phyloP scores from a whole-genome alignment of 2,888 invertebrate species.

The Tenthredo livida region DNA sequence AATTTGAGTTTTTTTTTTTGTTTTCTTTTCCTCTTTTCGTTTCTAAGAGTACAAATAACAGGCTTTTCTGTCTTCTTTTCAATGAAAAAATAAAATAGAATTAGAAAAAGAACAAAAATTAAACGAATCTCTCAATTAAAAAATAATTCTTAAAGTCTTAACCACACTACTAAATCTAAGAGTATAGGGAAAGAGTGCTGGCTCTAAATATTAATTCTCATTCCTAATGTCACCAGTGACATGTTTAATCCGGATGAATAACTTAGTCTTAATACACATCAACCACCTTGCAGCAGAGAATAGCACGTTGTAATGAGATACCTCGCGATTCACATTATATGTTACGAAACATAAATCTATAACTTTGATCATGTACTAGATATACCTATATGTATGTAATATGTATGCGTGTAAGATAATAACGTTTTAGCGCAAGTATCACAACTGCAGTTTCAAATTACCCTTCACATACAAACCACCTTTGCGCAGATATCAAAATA shows the following conservation, averaged over 20 bases:
- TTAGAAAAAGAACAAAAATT: background rate
- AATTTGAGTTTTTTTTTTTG: constrained; percentile 28
- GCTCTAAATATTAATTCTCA: constrained; percentile 4
- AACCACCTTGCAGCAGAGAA: background rate
- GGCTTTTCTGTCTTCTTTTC: constrained; percentile 8
- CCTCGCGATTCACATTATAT: background rate
- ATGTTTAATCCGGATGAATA: background rate
- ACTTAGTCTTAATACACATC: background rate
- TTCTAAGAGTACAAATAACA: constrained; percentile 19
- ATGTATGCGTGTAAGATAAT: constrained; percentile 11
- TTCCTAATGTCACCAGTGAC: constrained; percentile 34
- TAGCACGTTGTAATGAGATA: background rate
- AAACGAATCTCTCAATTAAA: constrained; percentile 37
- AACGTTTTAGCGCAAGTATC: constrained; percentile 30
- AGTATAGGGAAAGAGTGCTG: constrained; percentile 44
- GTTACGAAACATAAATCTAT: background rate
- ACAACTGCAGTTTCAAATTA: constrained; percentile 31
- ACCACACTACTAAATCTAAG: constrained; percentile 22
- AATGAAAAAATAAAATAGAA: constrained; percentile 33
- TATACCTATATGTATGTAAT: background rate
- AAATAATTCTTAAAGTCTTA: constrained; percentile 37
- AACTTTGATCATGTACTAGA: background rate
- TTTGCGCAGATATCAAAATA: background rate
- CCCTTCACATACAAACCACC: background rate
- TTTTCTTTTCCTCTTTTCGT: constrained; percentile 7